Evolutionary conservation across 2,113 vertebrate species (phyloP).

Genomic region (Cygnus buccinator): DNA sequence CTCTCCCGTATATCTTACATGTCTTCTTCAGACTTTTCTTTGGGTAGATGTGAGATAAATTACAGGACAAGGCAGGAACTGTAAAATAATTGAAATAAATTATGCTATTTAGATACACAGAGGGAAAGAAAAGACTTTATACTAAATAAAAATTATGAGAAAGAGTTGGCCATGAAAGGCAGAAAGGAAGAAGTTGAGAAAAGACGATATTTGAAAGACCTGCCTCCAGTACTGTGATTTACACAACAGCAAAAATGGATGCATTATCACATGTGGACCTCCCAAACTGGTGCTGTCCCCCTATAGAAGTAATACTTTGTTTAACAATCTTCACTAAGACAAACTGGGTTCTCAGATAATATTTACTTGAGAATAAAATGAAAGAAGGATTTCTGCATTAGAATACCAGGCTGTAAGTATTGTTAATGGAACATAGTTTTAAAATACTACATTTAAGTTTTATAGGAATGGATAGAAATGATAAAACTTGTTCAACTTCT

Average conservation of each 20-base stretch:
- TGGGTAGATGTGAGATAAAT: background rate
- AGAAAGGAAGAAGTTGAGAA: background rate
- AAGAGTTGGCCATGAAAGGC: background rate
- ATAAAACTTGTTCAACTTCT: background rate
- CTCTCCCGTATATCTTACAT: background rate
- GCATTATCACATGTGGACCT: rapidly evolving
- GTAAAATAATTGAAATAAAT: background rate
- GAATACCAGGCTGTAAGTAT: background rate
- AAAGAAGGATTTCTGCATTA: background rate
- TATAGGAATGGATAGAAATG: background rate
- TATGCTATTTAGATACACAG: too few species aligned
- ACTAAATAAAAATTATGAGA: background rate
- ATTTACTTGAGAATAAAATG: background rate
- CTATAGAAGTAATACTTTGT: background rate
- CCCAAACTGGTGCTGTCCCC: background rate
- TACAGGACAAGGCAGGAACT: background rate
- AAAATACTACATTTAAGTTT: background rate
- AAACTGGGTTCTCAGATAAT: background rate
- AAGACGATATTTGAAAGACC: background rate
- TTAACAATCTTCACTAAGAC: background rate
- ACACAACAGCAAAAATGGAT: background rate
- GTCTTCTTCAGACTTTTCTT: background rate
- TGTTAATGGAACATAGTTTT: background rate
- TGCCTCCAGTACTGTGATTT: background rate
- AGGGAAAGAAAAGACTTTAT: background rate